Base-by-base conservation (phyloP, 2,888 invertebrate species). In the Phyto melanocephala region DNA sequence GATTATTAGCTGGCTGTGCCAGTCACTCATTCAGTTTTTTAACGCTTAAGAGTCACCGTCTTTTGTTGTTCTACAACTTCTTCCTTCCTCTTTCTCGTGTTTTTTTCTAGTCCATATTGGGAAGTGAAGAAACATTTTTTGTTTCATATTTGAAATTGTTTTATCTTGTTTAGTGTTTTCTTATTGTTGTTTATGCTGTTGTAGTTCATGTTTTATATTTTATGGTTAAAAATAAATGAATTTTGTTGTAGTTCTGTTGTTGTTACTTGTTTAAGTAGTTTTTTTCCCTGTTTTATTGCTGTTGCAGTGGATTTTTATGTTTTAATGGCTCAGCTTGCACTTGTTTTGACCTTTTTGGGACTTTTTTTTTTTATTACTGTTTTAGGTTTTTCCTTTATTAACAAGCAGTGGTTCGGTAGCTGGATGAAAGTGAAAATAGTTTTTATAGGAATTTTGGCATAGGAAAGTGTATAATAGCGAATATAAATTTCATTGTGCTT, bases 281-380 rank as follows among this genome's bases (percentile, higher is more conserved):
- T 67, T 60, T 17, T 52, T 70, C 1, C 6, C 33, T 67, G 67
- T 63, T 11, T 54, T n/a, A n/a, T n/a, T 35, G 63, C 56, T 54
- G 45, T 75, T 65, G 24, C 33, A 54, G 11, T 37, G 11, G 13
- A 33, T 35, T 24, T n/a, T 62, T 54, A 6, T 28, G 15, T 77
- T 77, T 75, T 70, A 75, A 63, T 70, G 75, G 74, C 52, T 28
- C 75, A 75, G 70, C 63, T 50, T 58, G 75, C 70, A 70, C 65
- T 80, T 76, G 65, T 56, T 70, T 42, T 70, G 63, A 47, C 58
- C 80, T 80, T 70, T 80, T 70, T 68, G 3, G 54, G 37, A 35
- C 7, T 47, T n/a, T n/a, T n/a, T n/a, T n/a, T 56, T 67, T 62
- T 65, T 56, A 24, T 42, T 56, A 65, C 37, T 56, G n/a, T 47